A percentile compares a stretch with the other conserved stretches of the same genome.
phyloP scores from a whole-genome alignment of 1,140 invertebrate species.

The Uloborus diversus region DNA sequence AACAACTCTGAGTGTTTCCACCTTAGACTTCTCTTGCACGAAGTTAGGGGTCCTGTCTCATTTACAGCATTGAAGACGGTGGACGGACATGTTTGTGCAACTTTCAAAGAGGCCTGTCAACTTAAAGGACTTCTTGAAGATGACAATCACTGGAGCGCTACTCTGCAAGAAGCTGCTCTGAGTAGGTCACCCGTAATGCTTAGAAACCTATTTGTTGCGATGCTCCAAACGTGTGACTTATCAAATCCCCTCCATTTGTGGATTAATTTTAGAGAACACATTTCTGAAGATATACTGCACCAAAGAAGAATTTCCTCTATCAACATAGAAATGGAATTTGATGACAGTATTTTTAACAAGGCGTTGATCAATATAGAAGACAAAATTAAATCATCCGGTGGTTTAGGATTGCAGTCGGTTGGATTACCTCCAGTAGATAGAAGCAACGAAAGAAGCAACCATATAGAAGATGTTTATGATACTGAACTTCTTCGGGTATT shows the following conservation, averaged over 20 bases:
- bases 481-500: no score
- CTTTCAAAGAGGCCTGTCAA: slow-evolving; percentile 65
- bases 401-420: no score
- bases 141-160: slow-evolving; percentile 61
- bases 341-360: slow-evolving; percentile 10
- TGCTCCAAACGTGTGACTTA: background rate
- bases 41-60: slow-evolving; percentile 65
- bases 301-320: background rate
- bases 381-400: slow-evolving; percentile 21
- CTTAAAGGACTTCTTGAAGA: slow-evolving; percentile 62
- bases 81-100: slow-evolving; percentile 65
- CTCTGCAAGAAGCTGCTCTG: slow-evolving; percentile 63
- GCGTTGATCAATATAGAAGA: slow-evolving; percentile 38
- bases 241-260: slow-evolving; percentile 26
- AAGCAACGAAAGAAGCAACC: no score
- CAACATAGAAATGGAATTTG: background rate
- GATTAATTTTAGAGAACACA: background rate
- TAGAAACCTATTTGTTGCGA: slow-evolving; percentile 44
- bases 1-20: slow-evolving; percentile 42
- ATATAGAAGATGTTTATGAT: no score
- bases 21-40: slow-evolving; percentile 65
- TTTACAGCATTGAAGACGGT: slow-evolving; percentile 66
- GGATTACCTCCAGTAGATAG: no score
- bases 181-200: slow-evolving; percentile 62
- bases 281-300: background rate